phyloP scores from a whole-genome alignment of 2,797 vertebrate genomes.

The Macropodus opercularis region DNA sequence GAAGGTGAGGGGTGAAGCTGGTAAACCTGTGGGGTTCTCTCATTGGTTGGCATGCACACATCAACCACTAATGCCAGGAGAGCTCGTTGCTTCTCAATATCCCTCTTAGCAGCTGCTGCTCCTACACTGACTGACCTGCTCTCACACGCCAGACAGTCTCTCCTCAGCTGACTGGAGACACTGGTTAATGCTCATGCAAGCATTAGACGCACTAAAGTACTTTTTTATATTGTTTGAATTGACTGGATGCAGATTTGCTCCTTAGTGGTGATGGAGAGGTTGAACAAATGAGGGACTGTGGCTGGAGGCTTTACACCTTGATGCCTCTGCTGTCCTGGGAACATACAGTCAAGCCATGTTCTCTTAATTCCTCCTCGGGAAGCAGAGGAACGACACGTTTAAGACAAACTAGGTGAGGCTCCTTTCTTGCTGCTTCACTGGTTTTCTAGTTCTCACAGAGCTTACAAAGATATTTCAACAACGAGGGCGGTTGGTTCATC shows the following conservation, averaged over 20 bases:
- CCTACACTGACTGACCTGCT: constrained; percentile 35
- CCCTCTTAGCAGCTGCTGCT: constrained; percentile 34
- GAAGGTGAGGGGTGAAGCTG: not conserved
- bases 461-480: too few relatives aligned
- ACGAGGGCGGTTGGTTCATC: too few relatives aligned
- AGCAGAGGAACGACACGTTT: constrained; percentile 16
- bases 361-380: constrained; percentile 11
- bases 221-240: constrained; percentile 49
- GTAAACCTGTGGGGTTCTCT: constrained; percentile 1
- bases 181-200: constrained; percentile 15
- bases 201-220: constrained; percentile 35
- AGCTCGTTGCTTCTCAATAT: constrained; percentile 46
- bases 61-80: constrained; percentile 8
- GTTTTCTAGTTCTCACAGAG: too few relatives aligned
- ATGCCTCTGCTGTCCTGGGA: constrained; percentile 14
- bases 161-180: constrained; percentile 30
- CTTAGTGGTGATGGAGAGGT: constrained; percentile 5
- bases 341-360: constrained; percentile 3
- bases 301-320: constrained; percentile 22
- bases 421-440: too few relatives aligned
- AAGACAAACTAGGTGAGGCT: constrained; percentile 12
- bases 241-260: constrained; percentile 26
- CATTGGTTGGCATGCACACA: constrained; percentile 7
- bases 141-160: constrained; percentile 29
- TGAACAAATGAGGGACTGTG: constrained; percentile 26